phyloP scores from a whole-genome alignment of 37 sponge, comb jelly and placozoan genomes.

The Theonella swinhoei region DNA sequence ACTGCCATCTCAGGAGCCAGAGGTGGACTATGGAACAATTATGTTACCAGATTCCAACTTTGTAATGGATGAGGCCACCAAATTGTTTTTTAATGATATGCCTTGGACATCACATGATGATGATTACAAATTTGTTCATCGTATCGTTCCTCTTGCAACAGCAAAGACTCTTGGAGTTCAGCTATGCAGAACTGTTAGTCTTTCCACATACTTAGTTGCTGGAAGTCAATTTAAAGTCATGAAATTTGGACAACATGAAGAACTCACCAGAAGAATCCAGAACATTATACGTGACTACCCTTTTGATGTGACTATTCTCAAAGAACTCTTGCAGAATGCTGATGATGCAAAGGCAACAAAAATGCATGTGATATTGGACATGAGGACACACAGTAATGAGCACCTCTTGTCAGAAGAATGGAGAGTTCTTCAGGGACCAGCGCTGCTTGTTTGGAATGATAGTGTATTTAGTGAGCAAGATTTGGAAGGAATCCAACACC shows the following conservation, averaged over 20 bases:
- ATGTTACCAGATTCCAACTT: constrained; percentile 26
- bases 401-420: constrained; percentile 50
- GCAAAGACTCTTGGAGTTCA: constrained; percentile 16
- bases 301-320: constrained; percentile 32
- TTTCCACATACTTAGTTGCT: not conserved
- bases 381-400: constrained; percentile 15
- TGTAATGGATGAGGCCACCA: constrained; percentile 16
- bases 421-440: constrained; percentile 63
- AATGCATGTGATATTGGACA: constrained; percentile 65
- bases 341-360: constrained; percentile 83
- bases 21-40: not conserved
- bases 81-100: constrained; percentile 47
- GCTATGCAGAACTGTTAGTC: not conserved
- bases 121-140: constrained; percentile 16
- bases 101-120: constrained; percentile 23
- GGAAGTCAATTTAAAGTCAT: not conserved
- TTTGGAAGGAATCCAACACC: constrained; percentile 54
- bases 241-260: constrained; percentile 47
- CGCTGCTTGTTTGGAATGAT: constrained; percentile 63
- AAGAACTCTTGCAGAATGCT: constrained; percentile 77
- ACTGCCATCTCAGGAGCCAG: not conserved
- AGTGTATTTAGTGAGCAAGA: constrained; percentile 47
- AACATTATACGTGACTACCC: constrained; percentile 39
- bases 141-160: constrained; percentile 2
- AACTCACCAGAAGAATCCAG: constrained; percentile 27